Conservation (phyloP, 2,113 vertebrate genomes). For the Ranitomeya imitator region DNA sequence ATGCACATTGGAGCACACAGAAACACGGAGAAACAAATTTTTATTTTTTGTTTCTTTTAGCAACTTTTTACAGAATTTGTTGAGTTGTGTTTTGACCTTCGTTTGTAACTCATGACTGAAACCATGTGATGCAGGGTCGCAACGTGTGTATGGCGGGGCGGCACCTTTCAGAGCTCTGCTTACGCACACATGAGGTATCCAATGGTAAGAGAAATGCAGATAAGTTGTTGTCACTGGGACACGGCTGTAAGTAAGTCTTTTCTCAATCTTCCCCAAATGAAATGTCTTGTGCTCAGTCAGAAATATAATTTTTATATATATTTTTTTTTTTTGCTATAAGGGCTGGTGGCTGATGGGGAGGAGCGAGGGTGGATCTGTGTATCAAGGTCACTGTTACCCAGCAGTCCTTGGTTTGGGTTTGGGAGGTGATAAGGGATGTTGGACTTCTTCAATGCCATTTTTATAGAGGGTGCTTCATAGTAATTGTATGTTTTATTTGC, state of each 20-base stretch:
- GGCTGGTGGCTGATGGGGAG: conserved; percentile 13
- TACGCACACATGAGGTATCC: conserved; percentile 82
- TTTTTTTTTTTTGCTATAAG: conserved; percentile 1
- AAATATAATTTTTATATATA: no score
- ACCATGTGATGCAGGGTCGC: conserved; percentile 96
- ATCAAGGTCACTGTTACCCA: conserved; percentile 6
- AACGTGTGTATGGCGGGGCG: conserved; percentile 91
- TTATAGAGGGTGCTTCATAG: neutral
- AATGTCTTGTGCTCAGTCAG: conserved; percentile 31
- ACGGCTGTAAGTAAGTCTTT: conserved; percentile 76
- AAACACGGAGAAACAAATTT: conserved; percentile 66
- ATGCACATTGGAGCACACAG: conserved; percentile 72
- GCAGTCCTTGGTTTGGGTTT: neutral
- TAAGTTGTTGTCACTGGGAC: conserved; percentile 74
- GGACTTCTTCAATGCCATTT: neutral
- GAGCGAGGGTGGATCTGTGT: conserved; percentile 23
- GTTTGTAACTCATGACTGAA: conserved; percentile 76
- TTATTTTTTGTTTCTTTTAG: conserved; percentile 37
- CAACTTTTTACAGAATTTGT: conserved; percentile 52
- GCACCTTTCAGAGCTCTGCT: conserved; percentile 89
- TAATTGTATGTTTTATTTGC: neutral
- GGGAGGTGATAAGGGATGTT: conserved; percentile 9
- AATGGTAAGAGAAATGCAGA: conserved; percentile 79
- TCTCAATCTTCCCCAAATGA: conserved; percentile 65
- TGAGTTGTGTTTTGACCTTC: conserved; percentile 55